phyloP scores from a whole-genome alignment of 1,140 invertebrate species.

The Lordiphosa stackelbergi region DNA sequence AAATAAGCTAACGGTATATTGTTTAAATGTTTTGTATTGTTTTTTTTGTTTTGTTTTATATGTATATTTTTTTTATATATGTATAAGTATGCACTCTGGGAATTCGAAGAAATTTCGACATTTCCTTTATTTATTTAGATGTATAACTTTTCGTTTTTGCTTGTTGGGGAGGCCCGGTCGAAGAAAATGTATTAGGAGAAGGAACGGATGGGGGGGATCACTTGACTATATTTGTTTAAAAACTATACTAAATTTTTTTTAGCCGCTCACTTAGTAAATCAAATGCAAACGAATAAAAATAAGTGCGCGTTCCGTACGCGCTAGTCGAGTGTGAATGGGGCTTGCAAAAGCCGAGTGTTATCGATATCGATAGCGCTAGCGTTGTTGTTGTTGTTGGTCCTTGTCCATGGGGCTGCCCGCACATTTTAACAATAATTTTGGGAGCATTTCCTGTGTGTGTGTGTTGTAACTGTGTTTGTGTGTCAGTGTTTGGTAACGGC shows the following conservation, averaged over 20 bases:
- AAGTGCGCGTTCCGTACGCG: conserved; percentile 15
- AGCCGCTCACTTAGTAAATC: conserved; percentile 64
- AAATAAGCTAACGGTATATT: conserved; percentile 74
- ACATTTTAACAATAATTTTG: conserved; percentile 14
- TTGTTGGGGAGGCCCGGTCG: not conserved
- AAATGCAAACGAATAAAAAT: conserved; percentile 64
- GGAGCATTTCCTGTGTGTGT: conserved; percentile 16
- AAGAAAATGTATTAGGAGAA: too few species aligned
- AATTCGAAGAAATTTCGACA: conserved; percentile 6
- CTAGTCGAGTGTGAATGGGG: too few species aligned
- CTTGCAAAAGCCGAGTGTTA: too few species aligned
- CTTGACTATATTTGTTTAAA: conserved; percentile 57
- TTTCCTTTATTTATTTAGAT: conserved; percentile 8
- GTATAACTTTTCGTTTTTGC: not conserved
- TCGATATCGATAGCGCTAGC: not conserved
- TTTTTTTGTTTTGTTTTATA: conserved; percentile 29
- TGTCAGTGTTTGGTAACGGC: conserved; percentile 36
- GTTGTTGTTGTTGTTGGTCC: conserved; percentile 30
- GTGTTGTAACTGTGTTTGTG: conserved; percentile 23
- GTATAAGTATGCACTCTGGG: conserved; percentile 52
- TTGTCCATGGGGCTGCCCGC: conserved; percentile 19
- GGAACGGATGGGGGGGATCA: conserved; percentile 18
- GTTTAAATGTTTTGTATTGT: conserved; percentile 59
- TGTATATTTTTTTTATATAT: conserved; percentile 38
- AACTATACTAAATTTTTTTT: conserved; percentile 41